Evolutionary conservation across 2,113 vertebrate species (phyloP), one percentile per base, ranked within the genome.

Genomic region (Heterotilapia buettikoferi): DNA sequence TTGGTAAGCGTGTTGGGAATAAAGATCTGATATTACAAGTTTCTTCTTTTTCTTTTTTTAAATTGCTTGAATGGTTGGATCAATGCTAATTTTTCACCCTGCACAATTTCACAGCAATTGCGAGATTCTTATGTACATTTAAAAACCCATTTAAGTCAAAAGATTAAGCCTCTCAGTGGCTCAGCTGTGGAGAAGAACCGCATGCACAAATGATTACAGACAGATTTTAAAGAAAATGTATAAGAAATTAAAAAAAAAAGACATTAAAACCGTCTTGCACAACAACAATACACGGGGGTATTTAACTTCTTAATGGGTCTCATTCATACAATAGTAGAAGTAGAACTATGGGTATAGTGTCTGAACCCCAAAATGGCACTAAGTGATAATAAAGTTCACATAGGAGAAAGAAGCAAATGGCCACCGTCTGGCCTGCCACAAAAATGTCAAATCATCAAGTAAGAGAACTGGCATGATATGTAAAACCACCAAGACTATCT

Each of bases 401-500:
- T 78, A 82, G 56, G 79, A 94, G 88, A 94, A 92, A 88, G 94
- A 93, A 90, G 88, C 54, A 91, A 85, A 36, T 53, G 86, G 66
- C 84, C 47, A 79, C 7, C 19, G 84, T 88, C 87, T 91, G 89
- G 89, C 57, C 73, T 88, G 85, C 86, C 85, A 88, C 3, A 59
- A 90, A 83, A 93, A 91, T 94, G 91, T 94, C 86, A 93, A 92
- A 92, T 92, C 91, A 91, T 91, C 82, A 92, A 93, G 89, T 80
- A 93, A 91, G 54, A 89, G 52, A 86, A 86, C 40, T 91, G 84
- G 92, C 80, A 85, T 88, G 80, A 82, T 63, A 78, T 84, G 80
- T 78, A 89, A 63, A 82, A 79, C 83, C 76, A 73, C 56, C 45
- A 50, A 13, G 53, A 61, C 86, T 80, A 90, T 81, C n/a, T 82